Evolutionary conservation across 2,113 vertebrate genomes (phyloP), one percentile per base, ranked within the genome.

Genomic region (Cichladusa arquata): DNA sequence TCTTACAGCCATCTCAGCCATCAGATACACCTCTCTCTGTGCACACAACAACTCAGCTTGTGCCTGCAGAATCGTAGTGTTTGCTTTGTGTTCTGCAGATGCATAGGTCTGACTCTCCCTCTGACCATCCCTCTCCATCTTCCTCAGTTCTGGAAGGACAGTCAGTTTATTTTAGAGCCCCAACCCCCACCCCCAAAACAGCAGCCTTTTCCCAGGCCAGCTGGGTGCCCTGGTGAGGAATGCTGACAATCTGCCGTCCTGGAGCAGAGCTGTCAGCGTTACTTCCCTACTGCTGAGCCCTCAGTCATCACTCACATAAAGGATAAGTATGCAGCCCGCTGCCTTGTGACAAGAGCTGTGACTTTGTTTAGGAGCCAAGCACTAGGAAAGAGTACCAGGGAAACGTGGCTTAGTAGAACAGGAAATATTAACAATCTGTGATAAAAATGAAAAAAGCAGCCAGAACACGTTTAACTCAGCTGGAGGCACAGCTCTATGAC

Each of bases 291-390:
- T 47, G 91, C 84, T 81, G 95, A 96, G 70, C 65, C 93, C 76
- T 95, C 96, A 94, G 94, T 97, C 97, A 93, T 90, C 97, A 96
- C 97, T 96, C 17, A 60, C 61, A 34, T 4, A 51, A 66, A 90
- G 94, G 94, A 89, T 92, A 94, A 97, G 93, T 31, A 84, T 44
- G 86, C 96, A 91, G 77, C 92, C 48, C 11, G 2, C 90, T 95
- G 97, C 97, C 97, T 97, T 97, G 97, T 94, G 97, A 98, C 97
- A 97, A 96, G 87, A 36, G 71, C 94, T 87, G 91, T 95, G 97
- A 97, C 97, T 97, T 86, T 58, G 34, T 89, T 86, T 93, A 88
- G 82, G 64, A 97, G 97, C 97, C 98, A 97, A 96, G 88, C 45
- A 83, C 93, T 92, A 50, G 90, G 97, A 95, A 97, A 12, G 90